Conservation (phyloP, 2,797 vertebrate genomes). For the Xenops minutus region DNA sequence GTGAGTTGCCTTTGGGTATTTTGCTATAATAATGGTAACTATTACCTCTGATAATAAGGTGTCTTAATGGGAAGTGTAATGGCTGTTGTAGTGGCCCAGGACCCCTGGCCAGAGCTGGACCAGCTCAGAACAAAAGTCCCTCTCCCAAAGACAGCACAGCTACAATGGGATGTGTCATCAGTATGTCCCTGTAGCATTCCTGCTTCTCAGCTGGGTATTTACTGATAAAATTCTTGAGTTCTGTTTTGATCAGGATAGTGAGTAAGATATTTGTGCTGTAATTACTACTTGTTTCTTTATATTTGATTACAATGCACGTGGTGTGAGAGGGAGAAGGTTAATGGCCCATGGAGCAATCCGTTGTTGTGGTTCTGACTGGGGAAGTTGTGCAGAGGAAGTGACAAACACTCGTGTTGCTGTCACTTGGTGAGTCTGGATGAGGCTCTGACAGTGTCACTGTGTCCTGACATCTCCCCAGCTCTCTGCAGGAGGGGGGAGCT, state of each 20-base stretch:
- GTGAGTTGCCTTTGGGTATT: background rate
- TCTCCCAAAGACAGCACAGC: background rate
- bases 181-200: fast-evolving
- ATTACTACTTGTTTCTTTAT: background rate
- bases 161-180: fast-evolving
- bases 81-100: background rate
- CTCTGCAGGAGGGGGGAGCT: background rate
- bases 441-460: background rate
- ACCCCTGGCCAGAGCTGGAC: background rate
- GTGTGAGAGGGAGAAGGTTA: background rate
- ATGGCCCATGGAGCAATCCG: slow-evolving; percentile 12
- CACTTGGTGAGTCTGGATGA: background rate
- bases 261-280: background rate
- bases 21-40: background rate
- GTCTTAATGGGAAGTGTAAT: background rate
- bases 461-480: fast-evolving
- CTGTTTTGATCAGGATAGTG: background rate
- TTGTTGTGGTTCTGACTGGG: background rate
- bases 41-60: background rate
- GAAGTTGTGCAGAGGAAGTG: slow-evolving; percentile 6
- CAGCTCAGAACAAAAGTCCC: background rate
- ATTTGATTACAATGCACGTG: background rate
- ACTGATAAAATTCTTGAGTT: background rate
- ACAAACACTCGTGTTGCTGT: background rate
- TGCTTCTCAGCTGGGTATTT: background rate